Base-by-base conservation (phyloP, 2,113 vertebrate species). In the Halichoeres trimaculatus region DNA sequence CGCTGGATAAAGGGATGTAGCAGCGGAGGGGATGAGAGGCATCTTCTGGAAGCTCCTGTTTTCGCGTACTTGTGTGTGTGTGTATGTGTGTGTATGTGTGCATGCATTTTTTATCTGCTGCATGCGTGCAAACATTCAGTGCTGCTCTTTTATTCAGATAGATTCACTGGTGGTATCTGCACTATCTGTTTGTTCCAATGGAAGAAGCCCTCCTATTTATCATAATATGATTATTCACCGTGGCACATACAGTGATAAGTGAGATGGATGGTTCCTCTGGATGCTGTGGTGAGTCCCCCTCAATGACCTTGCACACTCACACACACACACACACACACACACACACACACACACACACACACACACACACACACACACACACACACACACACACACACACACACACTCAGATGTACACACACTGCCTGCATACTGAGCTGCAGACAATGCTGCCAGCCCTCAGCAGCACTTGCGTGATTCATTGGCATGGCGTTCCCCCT, bases 241-340 rank as follows among this genome's bases (percentile, higher is more conserved):
- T 83, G 86, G 78, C 88, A 88, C 85, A 70, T 84, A 43, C 74
- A 78, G 78, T 87, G 90, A 93, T 92, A 90, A 92, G 88, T 90
- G 89, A 92, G 92, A 93, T 86, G 85, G 85, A 91, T 92, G 85
- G 58, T 61, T 79, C 62, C 72, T 65, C 58, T 80, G 38, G 75
- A 80, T 68, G 74, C 71, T 74, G 76, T 75, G 76, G 77, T 53
- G 81, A 85, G 58, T 89, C 75, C 79, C 78, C 74, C 84, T 74
- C 70, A 76, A 70, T 92, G 90, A 93, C 93, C 92, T 93, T 93
- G 90, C 72, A 69, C 64, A 70, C 35, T 20, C 65, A 45, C 43
- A 17, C 45, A 48, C 64, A 70, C 35, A 23, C 65, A 45, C 43
- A 17, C 45, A 48, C 64, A 70, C 35, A 23, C 65, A 45, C 43